A percentile compares a stretch with the other conserved stretches of the same genome.
Conservation (phyloP, 2,888 invertebrate genomes). For the Ectropis crepuscularia region DNA sequence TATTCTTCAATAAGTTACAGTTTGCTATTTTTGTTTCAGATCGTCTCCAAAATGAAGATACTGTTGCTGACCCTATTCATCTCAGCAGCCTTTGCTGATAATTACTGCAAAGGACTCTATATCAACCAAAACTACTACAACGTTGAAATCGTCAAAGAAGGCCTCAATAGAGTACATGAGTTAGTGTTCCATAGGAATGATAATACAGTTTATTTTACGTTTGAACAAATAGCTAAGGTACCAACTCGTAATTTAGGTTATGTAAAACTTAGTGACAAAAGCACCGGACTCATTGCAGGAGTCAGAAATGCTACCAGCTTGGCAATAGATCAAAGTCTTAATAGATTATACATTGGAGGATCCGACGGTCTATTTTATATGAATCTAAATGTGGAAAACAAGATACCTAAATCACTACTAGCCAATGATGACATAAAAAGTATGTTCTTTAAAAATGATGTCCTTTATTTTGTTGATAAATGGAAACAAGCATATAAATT, state of each 20-base stretch:
- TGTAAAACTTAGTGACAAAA: constrained; percentile 55
- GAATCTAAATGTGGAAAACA: constrained; percentile 57
- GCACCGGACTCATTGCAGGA: constrained; percentile 60
- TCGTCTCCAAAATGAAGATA: constrained; percentile 43
- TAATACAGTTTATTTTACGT: constrained; percentile 70
- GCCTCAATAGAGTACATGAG: constrained; percentile 64
- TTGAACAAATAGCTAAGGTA: constrained; percentile 57
- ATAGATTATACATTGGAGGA: constrained; percentile 69
- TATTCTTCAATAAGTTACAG: no score
- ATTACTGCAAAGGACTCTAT: constrained; percentile 60
- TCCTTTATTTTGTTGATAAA: constrained; percentile 62
- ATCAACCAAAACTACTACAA: constrained; percentile 67
- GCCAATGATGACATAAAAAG: constrained; percentile 63
- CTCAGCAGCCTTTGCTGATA: constrained; percentile 51
- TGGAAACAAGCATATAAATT: constrained; percentile 65
- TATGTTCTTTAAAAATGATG: constrained; percentile 62
- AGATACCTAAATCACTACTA: constrained; percentile 62
- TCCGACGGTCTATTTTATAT: constrained; percentile 67
- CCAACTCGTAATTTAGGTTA: constrained; percentile 61
- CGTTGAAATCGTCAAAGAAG: constrained; percentile 68
- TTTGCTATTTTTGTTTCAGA: constrained; percentile 2
- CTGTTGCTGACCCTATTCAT: constrained; percentile 47
- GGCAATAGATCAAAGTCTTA: constrained; percentile 63
- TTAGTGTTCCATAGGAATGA: constrained; percentile 64
- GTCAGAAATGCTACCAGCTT: constrained; percentile 71